Evolutionary conservation across 2,888 invertebrate species (phyloP).

Genomic region (Hirtodrosophila histrioides): DNA sequence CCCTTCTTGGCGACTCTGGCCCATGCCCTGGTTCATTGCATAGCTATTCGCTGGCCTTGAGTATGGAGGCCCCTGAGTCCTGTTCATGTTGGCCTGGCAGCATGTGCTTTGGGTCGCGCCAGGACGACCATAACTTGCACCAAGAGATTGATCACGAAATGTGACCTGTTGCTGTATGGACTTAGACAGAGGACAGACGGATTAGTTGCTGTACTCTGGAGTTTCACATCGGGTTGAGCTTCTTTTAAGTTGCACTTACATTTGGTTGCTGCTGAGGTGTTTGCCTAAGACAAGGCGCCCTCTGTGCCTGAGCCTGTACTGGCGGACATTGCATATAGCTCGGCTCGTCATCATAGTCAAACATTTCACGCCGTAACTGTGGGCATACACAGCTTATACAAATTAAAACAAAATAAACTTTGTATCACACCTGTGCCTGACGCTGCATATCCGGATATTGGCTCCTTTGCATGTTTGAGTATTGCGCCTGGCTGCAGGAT

Average conservation of each 20-base stretch:
- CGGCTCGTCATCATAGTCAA: too few species aligned
- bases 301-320: too few species aligned
- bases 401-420: neutral
- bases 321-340: too few species aligned
- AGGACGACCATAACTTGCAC: neutral
- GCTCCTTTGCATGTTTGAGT: neutral
- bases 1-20: neutral
- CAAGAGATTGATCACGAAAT: neutral
- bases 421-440: conserved; percentile 17
- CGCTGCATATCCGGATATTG: neutral
- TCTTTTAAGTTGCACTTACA: too few species aligned
- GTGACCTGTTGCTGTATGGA: conserved; percentile 10
- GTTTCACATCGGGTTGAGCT: too few species aligned
- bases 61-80: neutral
- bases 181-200: too few species aligned
- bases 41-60: neutral
- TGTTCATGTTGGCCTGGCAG: neutral
- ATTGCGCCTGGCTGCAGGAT: neutral
- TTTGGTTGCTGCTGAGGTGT: too few species aligned
- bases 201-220: too few species aligned
- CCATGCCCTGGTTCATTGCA: neutral
- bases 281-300: too few species aligned
- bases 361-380: too few species aligned
- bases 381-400: too few species aligned
- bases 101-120: neutral